Evolutionary conservation across 2,888 invertebrate genomes (phyloP), one percentile per base, ranked within the genome.

Genomic region (Chymomyza caudatula): DNA sequence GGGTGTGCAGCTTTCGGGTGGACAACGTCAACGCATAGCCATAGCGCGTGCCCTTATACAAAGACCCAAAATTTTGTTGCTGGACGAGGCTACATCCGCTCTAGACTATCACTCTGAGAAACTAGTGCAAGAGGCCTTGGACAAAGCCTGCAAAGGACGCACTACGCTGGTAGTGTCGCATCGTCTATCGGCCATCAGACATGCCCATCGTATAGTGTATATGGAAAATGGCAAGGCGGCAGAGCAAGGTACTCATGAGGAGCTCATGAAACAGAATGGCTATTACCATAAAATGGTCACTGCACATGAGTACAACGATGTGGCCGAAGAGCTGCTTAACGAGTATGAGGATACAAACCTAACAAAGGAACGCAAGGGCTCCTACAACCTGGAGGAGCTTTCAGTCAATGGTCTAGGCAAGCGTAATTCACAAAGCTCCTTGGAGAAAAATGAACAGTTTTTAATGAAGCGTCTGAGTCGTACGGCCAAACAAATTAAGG

Each of bases 61-160:
- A 65, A 92, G 93, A 72, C 96, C 96, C 0, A 93, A 92, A 76
- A 94, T 96, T 73, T 91, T 95, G 3, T 90, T 95, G 0, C 90
- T 95, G 57, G 96, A 96, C 82, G 96, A 96, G 88, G 96, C 96
- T 0, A 96, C 96, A 0, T 96, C 96, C 0, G 96, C 96, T 0
- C 89, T 96, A 75, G 96, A 96, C 89, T 93, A 94, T 1, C 93
- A 94, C 77, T 95, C 95, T 74, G 96, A 96, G 87, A 93, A 94
- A 4, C 93, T 93, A 61, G 96, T 96, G 0, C 96, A 96, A 89
- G 93, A 93, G 8, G 96, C 96, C 0, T 88, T 96, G 74, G 96
- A 96, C 80, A 92, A 92, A 8, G 96, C 96, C 0, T 92, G 94
- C n/a, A 91, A 92, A 77, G 94, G 94, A 2, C 91, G 95, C 54